Evolutionary conservation across 2,888 invertebrate genomes (phyloP), one percentile per base, ranked within the genome.

Genomic region (Luperina testacea): DNA sequence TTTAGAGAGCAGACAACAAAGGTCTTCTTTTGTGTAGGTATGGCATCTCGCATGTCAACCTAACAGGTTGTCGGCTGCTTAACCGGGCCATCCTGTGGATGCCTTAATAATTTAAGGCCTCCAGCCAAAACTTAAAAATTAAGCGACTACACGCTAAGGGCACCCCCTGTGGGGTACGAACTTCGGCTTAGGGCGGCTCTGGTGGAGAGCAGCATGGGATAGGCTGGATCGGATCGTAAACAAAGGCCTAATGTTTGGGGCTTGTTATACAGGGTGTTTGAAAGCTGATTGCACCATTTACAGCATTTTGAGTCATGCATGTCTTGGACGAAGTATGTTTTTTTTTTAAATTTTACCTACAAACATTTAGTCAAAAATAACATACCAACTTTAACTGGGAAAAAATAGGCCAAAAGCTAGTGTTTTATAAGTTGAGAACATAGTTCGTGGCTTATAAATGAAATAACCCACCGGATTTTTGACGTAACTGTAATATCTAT

Each of bases 1-100:
- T 81, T 80, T 61, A 74, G 51, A 70, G 70, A 65, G 15, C 42
- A 72, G 72, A 69, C 76, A 72, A 78, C 82, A 81, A 80, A 72
- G 81, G 57, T 5, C 57, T 9, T 8, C 24, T 57, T 24, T 24
- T 0, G 45, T 57, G 24, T 53, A 8, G 42, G 20, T 24, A 57
- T 57, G 7, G 9, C 2, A 57, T 20, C 53, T 51, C 51, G 48
- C 51, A 51, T 17, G 53, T 51, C 6, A 53, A 24, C 20, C 24
- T 57, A 11, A 11, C 11, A 51, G 51, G 51, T 51, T 17, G 51
- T 53, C 20, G 20, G 51, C 20, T 6, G 51, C 51, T 53, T 53
- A 20, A 51, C 7, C 6, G 51, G 51, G 51, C 51, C 2, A 17
- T 53, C 51, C 51, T 53, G 51, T 53, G 15, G 51, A 53, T 20